Percentiles rank a stretch among this genome's conserved stretches.
These are phyloP conservation scores for Cactoblastis cactorum DNA, from an alignment of 2,888 invertebrate species.

Conservation along the genomic window DNA sequence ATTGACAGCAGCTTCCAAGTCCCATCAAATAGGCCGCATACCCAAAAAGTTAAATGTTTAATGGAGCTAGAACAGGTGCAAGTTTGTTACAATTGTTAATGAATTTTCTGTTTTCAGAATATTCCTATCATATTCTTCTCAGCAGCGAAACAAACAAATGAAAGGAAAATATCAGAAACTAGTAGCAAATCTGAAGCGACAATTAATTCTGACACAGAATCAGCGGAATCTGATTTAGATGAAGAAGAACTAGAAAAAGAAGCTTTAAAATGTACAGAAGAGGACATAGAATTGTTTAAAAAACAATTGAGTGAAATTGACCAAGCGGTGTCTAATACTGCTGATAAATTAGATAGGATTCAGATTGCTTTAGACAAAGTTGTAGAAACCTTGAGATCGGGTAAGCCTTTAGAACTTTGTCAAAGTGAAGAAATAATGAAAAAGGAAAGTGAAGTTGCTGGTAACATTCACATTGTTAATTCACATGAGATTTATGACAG, in stretches of 20 bases:
- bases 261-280: constrained; percentile 44
- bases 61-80: too few species aligned
- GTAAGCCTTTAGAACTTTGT: constrained; percentile 50
- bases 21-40: too few species aligned
- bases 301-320: constrained; percentile 73
- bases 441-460: constrained; percentile 19
- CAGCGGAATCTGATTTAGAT: constrained; percentile 46
- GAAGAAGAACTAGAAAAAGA: constrained; percentile 41
- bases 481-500: constrained; percentile 82
- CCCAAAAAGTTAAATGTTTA: too few species aligned
- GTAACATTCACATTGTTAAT: constrained; percentile 53
- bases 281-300: constrained; percentile 71
- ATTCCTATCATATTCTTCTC: constrained; percentile 94
- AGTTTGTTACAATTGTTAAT: neutral
- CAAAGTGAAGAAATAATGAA: constrained; percentile 22
- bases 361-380: constrained; percentile 70
- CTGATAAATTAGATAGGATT: constrained; percentile 76
- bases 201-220: constrained; percentile 50
- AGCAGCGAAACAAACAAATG: constrained; percentile 82
- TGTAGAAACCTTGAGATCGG: constrained; percentile 55
- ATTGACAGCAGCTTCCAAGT: too few species aligned
- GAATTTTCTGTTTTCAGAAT: constrained; percentile 51
- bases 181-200: constrained; percentile 28
- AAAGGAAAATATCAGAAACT: constrained; percentile 64
- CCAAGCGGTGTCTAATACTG: constrained; percentile 74